Evolutionary conservation across 2,888 invertebrate species (phyloP).

Genomic region (Nemapogon koenigi): DNA sequence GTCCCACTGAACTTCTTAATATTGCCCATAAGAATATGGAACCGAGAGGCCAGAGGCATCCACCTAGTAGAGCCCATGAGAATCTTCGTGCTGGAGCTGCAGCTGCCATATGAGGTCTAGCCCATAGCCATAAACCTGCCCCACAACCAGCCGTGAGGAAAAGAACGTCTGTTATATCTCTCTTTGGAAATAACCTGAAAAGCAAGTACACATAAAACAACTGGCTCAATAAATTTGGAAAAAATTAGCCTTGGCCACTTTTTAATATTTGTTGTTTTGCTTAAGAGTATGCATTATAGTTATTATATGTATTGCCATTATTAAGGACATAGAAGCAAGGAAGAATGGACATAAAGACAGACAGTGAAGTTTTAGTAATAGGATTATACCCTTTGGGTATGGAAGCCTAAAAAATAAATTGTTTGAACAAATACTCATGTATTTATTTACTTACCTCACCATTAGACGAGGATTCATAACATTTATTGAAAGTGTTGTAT

Average conservation of each 20-base stretch:
- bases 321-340: too few relatives aligned
- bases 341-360: too few relatives aligned
- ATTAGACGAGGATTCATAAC: slow-evolving; percentile 85
- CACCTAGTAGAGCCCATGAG: slow-evolving; percentile 77
- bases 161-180: slow-evolving; percentile 82
- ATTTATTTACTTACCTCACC: slow-evolving; percentile 68
- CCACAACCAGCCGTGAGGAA: slow-evolving; percentile 83
- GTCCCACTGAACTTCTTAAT: slow-evolving; percentile 77
- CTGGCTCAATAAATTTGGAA: too few relatives aligned
- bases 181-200: slow-evolving; percentile 73
- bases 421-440: too few relatives aligned
- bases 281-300: too few relatives aligned
- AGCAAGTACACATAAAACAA: too few relatives aligned
- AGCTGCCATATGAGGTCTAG: slow-evolving; percentile 76
- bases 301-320: too few relatives aligned
- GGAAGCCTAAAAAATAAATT: too few relatives aligned
- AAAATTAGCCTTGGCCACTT: too few relatives aligned
- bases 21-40: slow-evolving; percentile 91
- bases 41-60: slow-evolving; percentile 86
- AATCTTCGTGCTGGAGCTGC: slow-evolving; percentile 67
- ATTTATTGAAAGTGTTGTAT: slow-evolving; percentile 80
- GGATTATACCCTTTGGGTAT: too few relatives aligned
- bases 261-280: too few relatives aligned
- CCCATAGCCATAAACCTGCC: slow-evolving; percentile 82
- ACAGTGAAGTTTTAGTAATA: too few relatives aligned